These are phyloP conservation scores for Lepidocolaptes lacrymiger DNA, from an alignment of 2,797 vertebrate species.

Conservation along the genomic window DNA sequence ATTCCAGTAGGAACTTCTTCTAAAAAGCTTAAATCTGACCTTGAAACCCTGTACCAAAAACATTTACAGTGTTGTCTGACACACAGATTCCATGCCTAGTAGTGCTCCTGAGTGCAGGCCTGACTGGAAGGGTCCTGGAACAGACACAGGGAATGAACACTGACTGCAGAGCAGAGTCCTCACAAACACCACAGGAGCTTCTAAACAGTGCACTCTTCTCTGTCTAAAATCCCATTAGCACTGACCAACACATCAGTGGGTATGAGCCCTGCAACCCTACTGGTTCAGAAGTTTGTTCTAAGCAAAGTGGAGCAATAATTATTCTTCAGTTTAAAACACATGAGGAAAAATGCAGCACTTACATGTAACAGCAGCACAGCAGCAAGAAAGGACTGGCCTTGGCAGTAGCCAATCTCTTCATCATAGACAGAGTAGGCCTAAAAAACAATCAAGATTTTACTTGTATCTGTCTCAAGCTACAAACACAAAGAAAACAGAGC, in stretches of 20 bases:
- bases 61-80: neutral
- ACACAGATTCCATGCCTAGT: neutral
- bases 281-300: neutral
- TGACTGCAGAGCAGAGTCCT: neutral
- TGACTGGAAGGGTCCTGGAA: neutral
- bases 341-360: conserved; percentile 67
- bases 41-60: neutral
- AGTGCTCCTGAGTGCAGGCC: neutral
- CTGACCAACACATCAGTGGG: neutral
- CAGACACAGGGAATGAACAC: neutral
- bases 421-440: conserved; percentile 99
- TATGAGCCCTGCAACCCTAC: neutral
- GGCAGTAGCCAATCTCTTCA: conserved; percentile 98
- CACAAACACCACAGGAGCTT: neutral
- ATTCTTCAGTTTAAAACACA: neutral
- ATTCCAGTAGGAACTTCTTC: neutral
- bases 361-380: conserved; percentile 97
- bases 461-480: neutral
- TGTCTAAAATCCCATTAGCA: neutral
- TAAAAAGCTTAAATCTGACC: neutral
- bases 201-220: neutral
- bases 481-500: neutral
- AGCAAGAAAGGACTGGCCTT: conserved; percentile 97
- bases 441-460: neutral
- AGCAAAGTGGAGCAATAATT: neutral